Conservation (phyloP, 2,888 invertebrate genomes). For the Mesodorylaimus sp. region DNA sequence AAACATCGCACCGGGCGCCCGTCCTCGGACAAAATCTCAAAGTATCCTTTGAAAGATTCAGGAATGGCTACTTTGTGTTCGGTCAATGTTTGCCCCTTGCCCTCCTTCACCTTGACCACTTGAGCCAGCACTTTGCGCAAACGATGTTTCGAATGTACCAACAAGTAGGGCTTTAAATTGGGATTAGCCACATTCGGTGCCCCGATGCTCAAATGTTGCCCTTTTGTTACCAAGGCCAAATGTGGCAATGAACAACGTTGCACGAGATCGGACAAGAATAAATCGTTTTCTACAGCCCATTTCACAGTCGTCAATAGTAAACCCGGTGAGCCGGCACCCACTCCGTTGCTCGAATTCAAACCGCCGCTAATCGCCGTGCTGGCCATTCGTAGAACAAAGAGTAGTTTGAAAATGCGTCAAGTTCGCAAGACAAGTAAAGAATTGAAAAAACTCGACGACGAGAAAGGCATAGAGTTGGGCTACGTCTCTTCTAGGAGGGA, state of each 20-base stretch:
- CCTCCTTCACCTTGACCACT: constrained; percentile 9
- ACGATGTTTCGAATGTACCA: constrained; percentile 52
- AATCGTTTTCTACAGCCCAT: constrained; percentile 26
- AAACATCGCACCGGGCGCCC: constrained; percentile 73
- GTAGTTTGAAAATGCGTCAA: no score
- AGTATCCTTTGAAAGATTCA: constrained; percentile 61
- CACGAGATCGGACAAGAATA: constrained; percentile 30
- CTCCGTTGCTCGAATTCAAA: no score
- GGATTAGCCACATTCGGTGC: constrained; percentile 70
- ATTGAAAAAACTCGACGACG: no score
- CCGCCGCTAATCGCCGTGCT: no score
- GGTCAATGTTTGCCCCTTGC: constrained; percentile 50
- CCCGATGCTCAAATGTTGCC: constrained; percentile 75
- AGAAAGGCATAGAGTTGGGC: no score
- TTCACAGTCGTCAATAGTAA: constrained; percentile 17
- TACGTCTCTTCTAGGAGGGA: no score
- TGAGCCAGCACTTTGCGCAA: constrained; percentile 46
- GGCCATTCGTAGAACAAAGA: no score
- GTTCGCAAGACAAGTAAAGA: no score
- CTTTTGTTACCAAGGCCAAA: constrained; percentile 75
- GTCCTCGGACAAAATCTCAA: constrained; percentile 80
- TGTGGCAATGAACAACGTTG: constrained; percentile 58
- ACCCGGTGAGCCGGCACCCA: no score
- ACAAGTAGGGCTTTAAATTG: constrained; percentile 62
- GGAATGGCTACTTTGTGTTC: constrained; percentile 68